Evolutionary conservation across 2,888 invertebrate genomes (phyloP).

Genomic region (Eupithecia subfuscata): DNA sequence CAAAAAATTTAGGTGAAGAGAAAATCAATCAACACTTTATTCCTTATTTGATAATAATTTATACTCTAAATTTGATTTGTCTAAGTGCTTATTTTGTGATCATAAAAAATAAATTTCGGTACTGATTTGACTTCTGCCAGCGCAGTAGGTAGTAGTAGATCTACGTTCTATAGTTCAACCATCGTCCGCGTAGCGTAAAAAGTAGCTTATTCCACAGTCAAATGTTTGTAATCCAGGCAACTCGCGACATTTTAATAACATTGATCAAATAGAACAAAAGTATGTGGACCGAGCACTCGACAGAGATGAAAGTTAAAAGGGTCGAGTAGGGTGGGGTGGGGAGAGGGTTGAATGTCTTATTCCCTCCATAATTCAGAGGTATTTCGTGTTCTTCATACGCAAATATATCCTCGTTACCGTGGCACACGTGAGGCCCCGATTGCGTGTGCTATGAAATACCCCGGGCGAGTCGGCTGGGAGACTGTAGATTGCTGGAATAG

Average conservation of each 20-base stretch:
- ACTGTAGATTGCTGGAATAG: conserved; percentile 70
- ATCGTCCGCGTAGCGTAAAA: conserved; percentile 43
- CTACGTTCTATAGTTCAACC: conserved; percentile 22
- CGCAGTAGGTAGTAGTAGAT: not conserved
- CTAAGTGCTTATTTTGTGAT: no score
- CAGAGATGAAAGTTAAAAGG: conserved; percentile 85
- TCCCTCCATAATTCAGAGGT: conserved; percentile 84
- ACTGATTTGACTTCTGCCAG: not conserved
- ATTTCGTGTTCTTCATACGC: conserved; percentile 85
- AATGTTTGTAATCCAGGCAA: conserved; percentile 79
- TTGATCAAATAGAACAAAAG: conserved; percentile 85
- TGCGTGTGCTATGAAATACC: conserved; percentile 76
- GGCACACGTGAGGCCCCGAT: conserved; percentile 82
- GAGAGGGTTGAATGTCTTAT: conserved; percentile 83
- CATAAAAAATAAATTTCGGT: no score
- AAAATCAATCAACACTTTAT: no score
- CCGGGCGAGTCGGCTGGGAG: conserved; percentile 56
- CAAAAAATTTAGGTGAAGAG: no score
- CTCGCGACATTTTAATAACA: conserved; percentile 84
- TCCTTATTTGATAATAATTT: no score
- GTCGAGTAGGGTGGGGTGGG: conserved; percentile 72
- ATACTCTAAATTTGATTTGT: no score
- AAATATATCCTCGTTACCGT: conserved; percentile 84
- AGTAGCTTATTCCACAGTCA: conserved; percentile 73
- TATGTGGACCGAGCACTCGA: conserved; percentile 84